Evolutionary conservation across 53 echinoderm and acorn worm species (phyloP).

Genomic region (Antedon mediterranea): DNA sequence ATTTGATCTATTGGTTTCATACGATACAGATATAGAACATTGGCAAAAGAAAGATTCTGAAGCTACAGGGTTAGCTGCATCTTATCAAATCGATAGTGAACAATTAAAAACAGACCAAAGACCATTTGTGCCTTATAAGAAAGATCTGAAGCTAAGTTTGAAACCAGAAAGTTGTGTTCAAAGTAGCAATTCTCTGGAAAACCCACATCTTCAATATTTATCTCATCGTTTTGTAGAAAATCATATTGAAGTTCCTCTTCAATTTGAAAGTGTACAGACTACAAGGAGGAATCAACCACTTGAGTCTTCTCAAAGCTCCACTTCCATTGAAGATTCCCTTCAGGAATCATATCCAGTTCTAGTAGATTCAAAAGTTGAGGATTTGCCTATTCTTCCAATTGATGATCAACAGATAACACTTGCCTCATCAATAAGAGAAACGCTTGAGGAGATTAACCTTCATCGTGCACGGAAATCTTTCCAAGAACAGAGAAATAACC

Average conservation of each 20-base stretch:
- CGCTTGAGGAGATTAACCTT: not conserved
- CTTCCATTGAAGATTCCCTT: not conserved
- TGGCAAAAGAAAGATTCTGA: not conserved
- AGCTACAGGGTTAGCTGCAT: not conserved
- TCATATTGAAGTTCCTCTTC: not conserved
- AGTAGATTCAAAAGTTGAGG: not conserved
- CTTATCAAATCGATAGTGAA: not conserved
- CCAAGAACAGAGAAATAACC: not conserved
- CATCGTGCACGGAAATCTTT: not conserved
- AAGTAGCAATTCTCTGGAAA: not conserved
- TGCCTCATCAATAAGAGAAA: not conserved
- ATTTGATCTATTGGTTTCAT: slow-evolving; percentile 35
- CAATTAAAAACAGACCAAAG: not conserved
- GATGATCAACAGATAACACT: not conserved
- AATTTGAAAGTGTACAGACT: no score
- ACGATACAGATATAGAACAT: slow-evolving; percentile 37
- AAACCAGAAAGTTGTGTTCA: not conserved
- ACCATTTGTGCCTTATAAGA: not conserved
- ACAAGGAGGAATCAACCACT: no score
- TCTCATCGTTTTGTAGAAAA: not conserved
- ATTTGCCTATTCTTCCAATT: not conserved
- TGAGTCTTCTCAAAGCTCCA: not conserved
- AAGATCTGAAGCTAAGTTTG: not conserved
- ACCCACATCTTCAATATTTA: not conserved
- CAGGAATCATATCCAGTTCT: not conserved